A percentile compares a stretch with the other conserved stretches of the same genome.
Evolutionary conservation across 2,888 invertebrate genomes (phyloP).

Genomic region (Megastigmus dorsalis): DNA sequence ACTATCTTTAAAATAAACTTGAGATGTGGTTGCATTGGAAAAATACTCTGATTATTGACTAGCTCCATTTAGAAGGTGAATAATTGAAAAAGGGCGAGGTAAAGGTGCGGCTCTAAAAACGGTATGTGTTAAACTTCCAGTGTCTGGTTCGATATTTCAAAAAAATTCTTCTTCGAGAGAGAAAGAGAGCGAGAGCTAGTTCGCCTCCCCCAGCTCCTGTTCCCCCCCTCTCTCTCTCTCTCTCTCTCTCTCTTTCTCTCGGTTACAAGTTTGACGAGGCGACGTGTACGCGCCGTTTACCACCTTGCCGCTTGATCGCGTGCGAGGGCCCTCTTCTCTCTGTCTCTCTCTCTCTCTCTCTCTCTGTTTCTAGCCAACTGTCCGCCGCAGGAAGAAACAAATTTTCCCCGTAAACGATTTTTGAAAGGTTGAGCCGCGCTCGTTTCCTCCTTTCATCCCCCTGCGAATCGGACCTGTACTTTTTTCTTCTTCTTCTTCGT

Average conservation of each 20-base stretch:
- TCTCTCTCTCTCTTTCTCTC: too few species aligned
- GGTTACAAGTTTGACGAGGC: background rate
- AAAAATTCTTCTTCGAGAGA: background rate
- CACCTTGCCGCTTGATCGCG: conserved; percentile 25
- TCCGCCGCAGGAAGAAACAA: conserved; percentile 57
- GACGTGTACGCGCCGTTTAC: conserved; percentile 11
- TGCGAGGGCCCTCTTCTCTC: background rate
- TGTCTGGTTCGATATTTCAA: background rate
- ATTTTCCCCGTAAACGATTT: conserved; percentile 61
- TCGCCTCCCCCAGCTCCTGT: too few species aligned
- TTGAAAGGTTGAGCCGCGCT: conserved; percentile 51
- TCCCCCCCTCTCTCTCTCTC: too few species aligned
- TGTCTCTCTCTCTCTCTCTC: background rate
- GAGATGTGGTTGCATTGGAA: too few species aligned
- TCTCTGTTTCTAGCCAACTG: background rate
- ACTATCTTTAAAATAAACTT: too few species aligned
- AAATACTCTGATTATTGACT: background rate
- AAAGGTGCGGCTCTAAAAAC: background rate
- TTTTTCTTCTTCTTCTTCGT: background rate
- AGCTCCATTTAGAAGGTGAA: background rate
- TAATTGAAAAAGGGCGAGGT: background rate
- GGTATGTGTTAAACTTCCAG: too few species aligned
- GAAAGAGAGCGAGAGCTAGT: too few species aligned
- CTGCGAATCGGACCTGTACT: conserved; percentile 22
- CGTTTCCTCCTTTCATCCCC: conserved; percentile 24